Evolutionary conservation across 2,888 invertebrate genomes (phyloP), one percentile per base, ranked within the genome.

Genomic region (Eupithecia subfuscata): DNA sequence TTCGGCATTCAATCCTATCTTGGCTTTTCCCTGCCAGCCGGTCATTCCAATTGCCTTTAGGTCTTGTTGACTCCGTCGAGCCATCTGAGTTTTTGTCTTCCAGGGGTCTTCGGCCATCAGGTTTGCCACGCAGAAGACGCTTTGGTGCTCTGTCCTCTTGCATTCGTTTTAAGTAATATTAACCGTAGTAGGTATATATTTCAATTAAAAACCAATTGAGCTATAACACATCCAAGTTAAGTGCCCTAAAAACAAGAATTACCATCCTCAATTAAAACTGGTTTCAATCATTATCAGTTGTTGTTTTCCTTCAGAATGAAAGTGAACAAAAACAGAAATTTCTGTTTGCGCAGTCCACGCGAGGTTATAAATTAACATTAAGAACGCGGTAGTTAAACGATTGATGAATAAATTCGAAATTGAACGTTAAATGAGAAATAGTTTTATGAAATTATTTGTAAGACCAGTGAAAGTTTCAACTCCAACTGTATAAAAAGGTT

Each of bases 251-350:
- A 75, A 82, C 81, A 79, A 72, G 67, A 76, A 79, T 77, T 78
- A 82, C 77, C 82, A 80, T 79, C 77, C 48, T 77, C 82, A 83
- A 86, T 86, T 84, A 84, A 82, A 83, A 75, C 79, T 48, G 78
- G 80, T 84, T 70, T 69, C 64, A 75, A 77, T 75, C 73, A 76
- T 60, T 65, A 75, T 81, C 81, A 78, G 73, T 76, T 70, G 74
- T 76, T 70, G 85, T 84, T 84, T 82, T 83, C 63, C 81, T 80
- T 82, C 73, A 75, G 80, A 82, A 79, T 77, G 82, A 84, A 83
- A 83, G 81, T 78, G 80, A 79, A 82, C 78, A 81, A 80, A 83
- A 80, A 78, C 76, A 71, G 73, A 70, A 75, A 79, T 76, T 78
- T 81, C 80, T 75, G 79, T 79, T 83, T 74, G 22, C 14, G 16